phyloP scores from a whole-genome alignment of 2,113 vertebrate genomes.

The Centropristis striata region DNA sequence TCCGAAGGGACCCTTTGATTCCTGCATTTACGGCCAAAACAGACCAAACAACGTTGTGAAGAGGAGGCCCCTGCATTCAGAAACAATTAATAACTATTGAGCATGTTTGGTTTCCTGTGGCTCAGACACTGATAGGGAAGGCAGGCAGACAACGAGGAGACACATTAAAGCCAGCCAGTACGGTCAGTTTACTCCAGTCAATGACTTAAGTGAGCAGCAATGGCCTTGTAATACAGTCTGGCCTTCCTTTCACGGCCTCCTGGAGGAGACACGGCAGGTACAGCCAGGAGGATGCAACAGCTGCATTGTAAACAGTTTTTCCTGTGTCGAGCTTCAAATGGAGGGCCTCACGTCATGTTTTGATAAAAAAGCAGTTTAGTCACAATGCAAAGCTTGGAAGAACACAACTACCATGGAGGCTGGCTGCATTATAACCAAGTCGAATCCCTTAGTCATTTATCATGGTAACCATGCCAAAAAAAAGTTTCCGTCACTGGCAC shows the following conservation, averaged over 20 bases:
- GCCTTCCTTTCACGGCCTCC: slow-evolving; percentile 64
- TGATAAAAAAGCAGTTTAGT: slow-evolving; percentile 38
- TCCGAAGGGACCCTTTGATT: slow-evolving; percentile 59
- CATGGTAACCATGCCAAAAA: slow-evolving; percentile 44
- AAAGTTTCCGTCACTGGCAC: background rate
- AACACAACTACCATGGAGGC: background rate
- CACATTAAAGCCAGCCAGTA: slow-evolving; percentile 85
- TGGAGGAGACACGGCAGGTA: slow-evolving; percentile 61
- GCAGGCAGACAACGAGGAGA: slow-evolving; percentile 84
- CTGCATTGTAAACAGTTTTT: slow-evolving; percentile 56
- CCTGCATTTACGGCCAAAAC: slow-evolving; percentile 68
- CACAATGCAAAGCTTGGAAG: background rate
- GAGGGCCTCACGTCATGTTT: slow-evolving; percentile 31
- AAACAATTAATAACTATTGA: slow-evolving; percentile 86
- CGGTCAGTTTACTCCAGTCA: slow-evolving; percentile 87
- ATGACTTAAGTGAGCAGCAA: slow-evolving; percentile 85
- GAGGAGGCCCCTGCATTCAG: slow-evolving; percentile 76
- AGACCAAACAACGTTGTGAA: slow-evolving; percentile 72
- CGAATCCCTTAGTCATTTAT: slow-evolving; percentile 1
- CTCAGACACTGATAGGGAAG: slow-evolving; percentile 84
- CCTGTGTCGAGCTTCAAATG: slow-evolving; percentile 37
- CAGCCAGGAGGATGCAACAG: slow-evolving; percentile 32
- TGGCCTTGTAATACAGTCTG: slow-evolving; percentile 78
- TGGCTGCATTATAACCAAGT: slow-evolving; percentile 10
- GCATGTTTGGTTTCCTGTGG: slow-evolving; percentile 84